These are phyloP conservation scores for Arctocebus calabarensis DNA, from an alignment of 2,797 vertebrate genomes.

Conservation along the genomic window DNA sequence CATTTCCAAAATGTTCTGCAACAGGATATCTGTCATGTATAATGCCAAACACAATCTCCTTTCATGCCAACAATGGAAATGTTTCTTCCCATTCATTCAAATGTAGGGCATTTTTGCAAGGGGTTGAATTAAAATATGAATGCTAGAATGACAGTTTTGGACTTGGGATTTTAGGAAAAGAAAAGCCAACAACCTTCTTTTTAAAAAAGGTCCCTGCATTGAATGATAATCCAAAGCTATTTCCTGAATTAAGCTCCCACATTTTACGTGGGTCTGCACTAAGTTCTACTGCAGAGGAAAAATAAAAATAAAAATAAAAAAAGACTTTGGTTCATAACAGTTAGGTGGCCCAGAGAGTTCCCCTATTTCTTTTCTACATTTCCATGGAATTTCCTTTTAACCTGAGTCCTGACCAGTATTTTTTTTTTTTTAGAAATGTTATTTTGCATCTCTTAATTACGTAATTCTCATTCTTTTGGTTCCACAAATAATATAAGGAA, in stretches of 20 bases:
- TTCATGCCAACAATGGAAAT: neutral
- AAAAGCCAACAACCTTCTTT: slow-evolving; percentile 12
- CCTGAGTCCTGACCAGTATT: neutral
- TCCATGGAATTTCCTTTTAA: slow-evolving; percentile 29
- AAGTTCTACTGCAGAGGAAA: neutral
- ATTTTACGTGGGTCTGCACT: neutral
- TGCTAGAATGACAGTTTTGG: slow-evolving; percentile 53
- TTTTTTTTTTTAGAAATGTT: neutral
- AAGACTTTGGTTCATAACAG: neutral
- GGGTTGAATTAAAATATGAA: slow-evolving; percentile 68
- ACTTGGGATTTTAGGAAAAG: slow-evolving; percentile 49
- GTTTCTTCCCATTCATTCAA: slow-evolving; percentile 44
- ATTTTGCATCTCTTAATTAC: neutral
- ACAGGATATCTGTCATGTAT: neutral
- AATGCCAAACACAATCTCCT: slow-evolving; percentile 53
- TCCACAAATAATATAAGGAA: neutral
- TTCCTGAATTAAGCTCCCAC: neutral
- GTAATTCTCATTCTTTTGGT: neutral
- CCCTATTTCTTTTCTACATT: neutral
- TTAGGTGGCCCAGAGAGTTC: neutral
- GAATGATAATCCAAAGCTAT: slow-evolving; percentile 1
- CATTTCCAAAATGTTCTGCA: slow-evolving; percentile 69
- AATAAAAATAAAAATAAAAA: neutral
- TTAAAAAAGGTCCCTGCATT: neutral
- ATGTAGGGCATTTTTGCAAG: slow-evolving; percentile 53